Evolutionary conservation across 2,113 vertebrate species (phyloP), one percentile per base, ranked within the genome.

Genomic region (Pica pica): DNA sequence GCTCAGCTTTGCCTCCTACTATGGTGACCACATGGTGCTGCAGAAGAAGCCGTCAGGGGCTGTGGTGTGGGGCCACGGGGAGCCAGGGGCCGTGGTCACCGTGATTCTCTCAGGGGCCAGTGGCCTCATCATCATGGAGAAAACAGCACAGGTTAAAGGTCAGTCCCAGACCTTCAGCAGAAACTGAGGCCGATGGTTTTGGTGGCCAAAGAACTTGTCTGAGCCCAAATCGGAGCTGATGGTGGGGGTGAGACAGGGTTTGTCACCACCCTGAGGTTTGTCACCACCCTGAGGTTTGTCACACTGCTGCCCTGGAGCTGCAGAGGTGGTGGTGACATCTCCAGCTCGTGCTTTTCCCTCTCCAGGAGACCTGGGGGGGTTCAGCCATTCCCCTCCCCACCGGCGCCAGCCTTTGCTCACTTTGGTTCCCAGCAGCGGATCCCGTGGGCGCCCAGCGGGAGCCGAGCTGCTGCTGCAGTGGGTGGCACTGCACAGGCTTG

Each of bases 1-100:
- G 18, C 95, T 99, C 30, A 18, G 94, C 41, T 99, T 99, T 77
- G 99, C 99, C 1, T 99, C 99, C 23, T 99, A 98, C 96, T 99
- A 99, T 60, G 96, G 97, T 4, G 78, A 98, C 84, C 98, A 98
- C 97, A 99, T 99, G 99, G 99, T 99, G 73, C 93, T 99, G 65
- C 99, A 99, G 98, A 98, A 97, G 97, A 97, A 98, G 65, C 99
- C 99, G 0, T 96, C 97, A 16, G 97, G 96, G 42, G 98, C 99
- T 1, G 96, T 98, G 82, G 33, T 99, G 56, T 99, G 98, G 99
- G 99, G 99, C 52, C 98, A 97, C 3, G 99, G 98, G 7, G 41
- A 77, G 13, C 68, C 90, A 0, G 97, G 96, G 28, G 95, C 97
- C 5, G 4, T 37, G 3, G 98, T 99, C 64, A 97, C 84, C 0